Base-by-base conservation (phyloP, 2,888 invertebrate species). In the Drosophila austrosaltans region DNA sequence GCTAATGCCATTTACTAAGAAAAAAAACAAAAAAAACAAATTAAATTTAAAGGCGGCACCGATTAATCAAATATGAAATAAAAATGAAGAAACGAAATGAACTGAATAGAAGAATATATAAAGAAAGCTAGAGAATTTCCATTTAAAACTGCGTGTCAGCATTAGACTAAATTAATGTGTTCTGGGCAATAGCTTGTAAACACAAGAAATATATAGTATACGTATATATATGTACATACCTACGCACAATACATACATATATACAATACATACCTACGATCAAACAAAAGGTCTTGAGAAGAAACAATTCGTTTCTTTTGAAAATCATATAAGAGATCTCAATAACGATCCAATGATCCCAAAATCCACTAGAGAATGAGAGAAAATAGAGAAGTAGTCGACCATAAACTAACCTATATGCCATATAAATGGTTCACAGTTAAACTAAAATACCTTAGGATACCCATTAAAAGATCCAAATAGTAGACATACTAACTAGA, bases 131-230 rank as follows among this genome's bases (percentile, higher is more conserved):
- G 42, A 65, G 66, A 66, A 64, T 66, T 40, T 59, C 63, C 63
- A 61, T 79, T 70, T 77, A 76, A 72, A 77, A 54, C 60, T 79
- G 73, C 65, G 77, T 80, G 73, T 80, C 77, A 70, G 69, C 53
- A 65, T 77, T 73, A 53, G 69, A 77, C 69, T 67, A 68, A 78
- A 77, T 78, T 72, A 79, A 79, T 79, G 77, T 42, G 64, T 67
- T 72, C 66, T 72, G 66, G 74, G 66, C 72, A 73, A 66, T 63
- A 58, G 70, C 67, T 77, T 77, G 77, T 72, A 72, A 80, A 67
- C 53, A 63, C 39, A 61, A 57, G 69, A 72, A 16, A 48, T 4
- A 40, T 3, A 59, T 20, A 58, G 39, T 30, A 62, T 53, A 20
- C 57, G 61, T 44, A 39, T 12, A 69, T 44, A 66, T 40, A 57